These are phyloP conservation scores for Drosophila melanocephala DNA, from an alignment of 2,888 invertebrate species.

Conservation along the genomic window DNA sequence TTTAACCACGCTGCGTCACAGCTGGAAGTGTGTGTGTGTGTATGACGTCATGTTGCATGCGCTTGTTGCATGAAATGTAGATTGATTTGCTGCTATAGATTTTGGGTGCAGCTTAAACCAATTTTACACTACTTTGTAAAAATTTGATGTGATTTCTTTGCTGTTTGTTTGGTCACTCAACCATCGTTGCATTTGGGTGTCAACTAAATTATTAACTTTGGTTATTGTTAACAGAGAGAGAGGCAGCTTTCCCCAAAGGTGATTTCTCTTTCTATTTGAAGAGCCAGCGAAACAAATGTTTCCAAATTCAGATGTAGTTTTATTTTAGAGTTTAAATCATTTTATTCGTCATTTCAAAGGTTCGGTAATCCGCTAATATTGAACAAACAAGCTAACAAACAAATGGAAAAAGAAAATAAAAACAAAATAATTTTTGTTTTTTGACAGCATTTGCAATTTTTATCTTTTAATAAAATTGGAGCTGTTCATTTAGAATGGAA, in stretches of 20 bases:
- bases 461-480: not conserved
- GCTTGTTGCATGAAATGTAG: slow-evolving; percentile 16
- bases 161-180: not conserved
- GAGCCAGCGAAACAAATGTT: not conserved
- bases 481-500: too few relatives aligned
- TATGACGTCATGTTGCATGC: slow-evolving; percentile 25
- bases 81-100: slow-evolving; percentile 27
- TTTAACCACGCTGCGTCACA: slow-evolving; percentile 19
- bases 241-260: not conserved
- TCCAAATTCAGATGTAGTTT: not conserved
- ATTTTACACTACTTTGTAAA: slow-evolving; percentile 16
- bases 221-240: not conserved
- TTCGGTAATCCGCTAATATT: not conserved
- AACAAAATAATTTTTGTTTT: not conserved
- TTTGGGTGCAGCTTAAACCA: slow-evolving; percentile 17
- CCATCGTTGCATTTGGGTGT: not conserved
- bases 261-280: not conserved
- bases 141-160: not conserved
- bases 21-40: slow-evolving; percentile 31
- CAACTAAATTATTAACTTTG: not conserved
- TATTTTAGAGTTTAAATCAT: not conserved
- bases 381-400: not conserved
- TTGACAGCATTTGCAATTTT: not conserved
- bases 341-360: not conserved
- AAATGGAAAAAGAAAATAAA: not conserved